phyloP scores from a whole-genome alignment of 1,140 invertebrate genomes.

The Samia ricini region DNA sequence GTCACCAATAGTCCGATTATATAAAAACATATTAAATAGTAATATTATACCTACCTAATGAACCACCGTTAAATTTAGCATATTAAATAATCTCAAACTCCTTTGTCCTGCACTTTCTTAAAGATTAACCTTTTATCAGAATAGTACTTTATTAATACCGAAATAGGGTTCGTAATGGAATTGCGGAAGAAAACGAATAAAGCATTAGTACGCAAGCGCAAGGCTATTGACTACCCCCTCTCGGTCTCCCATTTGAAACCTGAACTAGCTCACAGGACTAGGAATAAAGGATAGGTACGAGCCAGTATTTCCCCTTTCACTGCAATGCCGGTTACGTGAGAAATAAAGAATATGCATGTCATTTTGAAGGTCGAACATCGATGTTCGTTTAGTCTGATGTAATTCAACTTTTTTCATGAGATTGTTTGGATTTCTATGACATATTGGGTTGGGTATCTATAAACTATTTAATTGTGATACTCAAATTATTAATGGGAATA shows the following conservation, averaged over 20 bases:
- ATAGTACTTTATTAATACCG: constrained; percentile 22
- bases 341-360: too few species aligned
- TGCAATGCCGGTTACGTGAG: background rate
- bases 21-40: too few species aligned
- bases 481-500: too few species aligned
- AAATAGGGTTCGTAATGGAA: constrained; percentile 12
- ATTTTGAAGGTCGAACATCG: background rate
- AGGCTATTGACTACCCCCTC: constrained; percentile 53
- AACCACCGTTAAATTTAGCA: too few species aligned
- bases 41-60: too few species aligned
- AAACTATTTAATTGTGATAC: too few species aligned
- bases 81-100: constrained; percentile 3
- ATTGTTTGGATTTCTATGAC: too few species aligned
- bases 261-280: constrained; percentile 52
- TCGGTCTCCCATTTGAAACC: constrained; percentile 30
- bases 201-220: constrained; percentile 48
- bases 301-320: constrained; percentile 1
- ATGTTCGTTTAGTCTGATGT: too few species aligned
- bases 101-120: constrained; percentile 15
- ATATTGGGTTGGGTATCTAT: too few species aligned
- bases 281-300: constrained; percentile 39
- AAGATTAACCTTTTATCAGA: background rate
- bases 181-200: background rate
- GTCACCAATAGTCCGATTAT: too few species aligned
- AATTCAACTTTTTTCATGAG: too few species aligned